Conservation (phyloP, 2,113 vertebrate genomes). For the Clarias macrocephalus region DNA sequence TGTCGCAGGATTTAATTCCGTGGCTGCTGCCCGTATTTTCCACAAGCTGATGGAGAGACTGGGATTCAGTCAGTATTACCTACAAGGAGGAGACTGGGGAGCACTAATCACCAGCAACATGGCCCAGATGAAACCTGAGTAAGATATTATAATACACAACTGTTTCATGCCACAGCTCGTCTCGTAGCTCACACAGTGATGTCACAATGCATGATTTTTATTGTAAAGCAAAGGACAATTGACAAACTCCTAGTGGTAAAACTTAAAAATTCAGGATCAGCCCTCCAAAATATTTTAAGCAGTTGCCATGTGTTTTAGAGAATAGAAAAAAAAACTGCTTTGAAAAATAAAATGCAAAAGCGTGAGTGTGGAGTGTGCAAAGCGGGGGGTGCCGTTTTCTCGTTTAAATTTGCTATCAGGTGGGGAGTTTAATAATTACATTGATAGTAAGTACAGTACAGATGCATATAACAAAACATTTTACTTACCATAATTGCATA, state of each 20-base stretch:
- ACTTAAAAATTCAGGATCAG: background rate
- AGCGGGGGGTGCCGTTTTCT: too few relatives aligned
- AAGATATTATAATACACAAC: slow-evolving; percentile 54
- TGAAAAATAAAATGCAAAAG: too few relatives aligned
- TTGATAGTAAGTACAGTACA: too few relatives aligned
- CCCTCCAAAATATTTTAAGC: background rate
- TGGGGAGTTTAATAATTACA: too few relatives aligned
- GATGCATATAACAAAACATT: too few relatives aligned
- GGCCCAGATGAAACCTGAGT: slow-evolving; percentile 87
- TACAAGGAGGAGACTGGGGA: slow-evolving; percentile 90
- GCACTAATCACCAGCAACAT: slow-evolving; percentile 77
- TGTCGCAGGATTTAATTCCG: slow-evolving; percentile 72
- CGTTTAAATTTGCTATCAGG: too few relatives aligned
- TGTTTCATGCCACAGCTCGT: too few relatives aligned
- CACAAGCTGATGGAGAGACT: slow-evolving; percentile 85
- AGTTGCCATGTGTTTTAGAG: too few relatives aligned
- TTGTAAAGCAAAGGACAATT: background rate
- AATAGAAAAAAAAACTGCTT: too few relatives aligned
- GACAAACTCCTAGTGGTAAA: too few relatives aligned
- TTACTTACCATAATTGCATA: too few relatives aligned
- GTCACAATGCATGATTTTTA: background rate
- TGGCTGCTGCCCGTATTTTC: slow-evolving; percentile 80
- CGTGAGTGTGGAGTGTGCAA: too few relatives aligned
- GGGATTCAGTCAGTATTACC: slow-evolving; percentile 82
- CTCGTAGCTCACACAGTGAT: background rate